phyloP scores from a whole-genome alignment of 2,888 invertebrate species.

The Nymphalis urticae region DNA sequence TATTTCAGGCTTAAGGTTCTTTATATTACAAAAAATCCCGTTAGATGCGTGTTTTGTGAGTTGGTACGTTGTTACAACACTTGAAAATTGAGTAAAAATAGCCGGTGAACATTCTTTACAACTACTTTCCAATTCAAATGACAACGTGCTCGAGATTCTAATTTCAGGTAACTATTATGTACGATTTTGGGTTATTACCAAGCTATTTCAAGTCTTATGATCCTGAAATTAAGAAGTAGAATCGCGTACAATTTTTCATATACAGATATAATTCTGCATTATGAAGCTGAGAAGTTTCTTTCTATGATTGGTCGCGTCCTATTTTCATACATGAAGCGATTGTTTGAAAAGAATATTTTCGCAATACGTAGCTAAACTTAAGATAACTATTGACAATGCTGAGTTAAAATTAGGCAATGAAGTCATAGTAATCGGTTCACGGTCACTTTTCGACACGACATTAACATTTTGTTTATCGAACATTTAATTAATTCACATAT shows the following conservation, averaged over 20 bases:
- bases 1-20: not conserved
- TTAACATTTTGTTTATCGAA: conserved; percentile 22
- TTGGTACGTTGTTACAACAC: conserved; percentile 49
- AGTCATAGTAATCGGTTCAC: conserved; percentile 40
- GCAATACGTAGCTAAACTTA: conserved; percentile 48
- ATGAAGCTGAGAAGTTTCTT: conserved; percentile 43
- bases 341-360: conserved; percentile 51
- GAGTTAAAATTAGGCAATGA: conserved; percentile 27
- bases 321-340: conserved; percentile 51
- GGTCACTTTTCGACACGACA: conserved; percentile 38
- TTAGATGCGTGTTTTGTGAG: conserved; percentile 23
- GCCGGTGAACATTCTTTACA: conserved; percentile 55
- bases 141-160: conserved; percentile 63
- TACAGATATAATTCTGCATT: conserved; percentile 17
- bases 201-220: conserved; percentile 12
- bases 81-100: conserved; percentile 59
- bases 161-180: conserved; percentile 60
- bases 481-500: conserved; percentile 23
- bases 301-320: conserved; percentile 72
- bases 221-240: not conserved
- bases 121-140: conserved; percentile 73
- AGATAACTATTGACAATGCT: conserved; percentile 29
- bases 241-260: conserved; percentile 19
- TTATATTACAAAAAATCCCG: conserved; percentile 32
- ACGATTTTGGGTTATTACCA: conserved; percentile 11